Evolutionary conservation across 1,140 invertebrate species (phyloP).

Genomic region (Drosophila paulistorum): DNA sequence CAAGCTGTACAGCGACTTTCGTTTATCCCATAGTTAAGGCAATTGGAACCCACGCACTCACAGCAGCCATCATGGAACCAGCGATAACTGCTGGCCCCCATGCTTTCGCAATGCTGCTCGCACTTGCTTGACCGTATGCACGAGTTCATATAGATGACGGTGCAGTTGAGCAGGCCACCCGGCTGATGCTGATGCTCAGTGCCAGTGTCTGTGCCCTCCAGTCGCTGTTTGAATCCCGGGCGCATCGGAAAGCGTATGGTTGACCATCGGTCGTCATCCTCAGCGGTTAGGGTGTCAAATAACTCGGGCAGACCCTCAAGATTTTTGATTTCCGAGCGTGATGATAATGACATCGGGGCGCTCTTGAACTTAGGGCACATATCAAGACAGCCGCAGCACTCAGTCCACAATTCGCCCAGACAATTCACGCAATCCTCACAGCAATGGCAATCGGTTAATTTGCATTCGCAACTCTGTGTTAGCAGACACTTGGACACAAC

Average conservation of each 20-base stretch:
- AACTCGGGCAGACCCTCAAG: conserved; percentile 92
- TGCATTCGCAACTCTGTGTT: conserved; percentile 97
- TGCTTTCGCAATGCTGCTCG: conserved; percentile 75
- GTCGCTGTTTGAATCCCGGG: conserved; percentile 50
- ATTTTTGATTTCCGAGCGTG: conserved; percentile 94
- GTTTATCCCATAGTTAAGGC: conserved; percentile 96
- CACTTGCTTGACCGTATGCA: conserved; percentile 95
- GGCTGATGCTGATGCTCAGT: neutral
- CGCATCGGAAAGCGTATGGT: conserved; percentile 87
- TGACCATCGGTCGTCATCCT: conserved; percentile 90
- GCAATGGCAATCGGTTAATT: conserved; percentile 94
- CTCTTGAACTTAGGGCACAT: conserved; percentile 94
- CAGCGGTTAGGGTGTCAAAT: conserved; percentile 92
- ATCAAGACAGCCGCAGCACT: conserved; percentile 97
- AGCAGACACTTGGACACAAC: conserved; percentile 98
- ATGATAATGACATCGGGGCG: conserved; percentile 87
- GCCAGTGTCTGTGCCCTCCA: conserved; percentile 33
- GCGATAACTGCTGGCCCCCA: conserved; percentile 84
- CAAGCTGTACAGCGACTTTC: conserved; percentile 85
- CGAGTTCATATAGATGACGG: conserved; percentile 94
- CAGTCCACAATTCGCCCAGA: conserved; percentile 92
- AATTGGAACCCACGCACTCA: conserved; percentile 95
- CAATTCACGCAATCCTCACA: conserved; percentile 96
- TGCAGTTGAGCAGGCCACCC: conserved; percentile 90
- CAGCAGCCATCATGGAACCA: conserved; percentile 99